Evolutionary conservation across 1,140 invertebrate genomes (phyloP).

Genomic region (Bombus fervidus): DNA sequence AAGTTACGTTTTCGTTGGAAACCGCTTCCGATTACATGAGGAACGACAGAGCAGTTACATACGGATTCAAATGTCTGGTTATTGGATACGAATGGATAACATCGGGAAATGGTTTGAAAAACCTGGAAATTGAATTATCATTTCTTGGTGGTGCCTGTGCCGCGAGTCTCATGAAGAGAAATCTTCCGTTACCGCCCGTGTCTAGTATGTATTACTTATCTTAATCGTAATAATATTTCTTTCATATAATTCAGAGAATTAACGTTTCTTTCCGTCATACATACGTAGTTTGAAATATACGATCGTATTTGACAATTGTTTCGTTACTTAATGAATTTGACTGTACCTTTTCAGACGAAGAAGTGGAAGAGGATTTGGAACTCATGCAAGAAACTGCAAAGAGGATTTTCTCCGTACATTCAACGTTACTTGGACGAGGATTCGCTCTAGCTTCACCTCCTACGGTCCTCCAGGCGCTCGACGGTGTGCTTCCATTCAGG

Average conservation of each 20-base stretch:
- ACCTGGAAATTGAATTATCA: slow-evolving; percentile 94
- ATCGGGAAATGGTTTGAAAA: slow-evolving; percentile 86
- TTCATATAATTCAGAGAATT: not conserved
- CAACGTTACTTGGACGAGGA: slow-evolving; percentile 91
- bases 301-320: not conserved
- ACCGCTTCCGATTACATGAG: slow-evolving; percentile 97
- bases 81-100: slow-evolving; percentile 94
- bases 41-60: slow-evolving; percentile 92
- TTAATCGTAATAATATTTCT: not conserved
- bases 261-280: not conserved
- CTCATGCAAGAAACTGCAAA: slow-evolving; percentile 88
- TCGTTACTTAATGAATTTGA: not conserved
- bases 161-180: slow-evolving; percentile 93
- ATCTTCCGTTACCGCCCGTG: slow-evolving; percentile 88
- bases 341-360: slow-evolving; percentile 84
- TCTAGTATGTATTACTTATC: slow-evolving; percentile 80
- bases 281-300: not conserved
- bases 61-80: slow-evolving; percentile 96
- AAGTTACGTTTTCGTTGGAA: slow-evolving; percentile 96
- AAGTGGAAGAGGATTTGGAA: slow-evolving; percentile 88
- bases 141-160: slow-evolving; percentile 96
- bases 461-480: slow-evolving; percentile 93
- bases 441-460: slow-evolving; percentile 94
- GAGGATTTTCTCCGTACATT: slow-evolving; percentile 88
- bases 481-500: slow-evolving; percentile 94